Conservation (phyloP, 2,113 vertebrate species). For the Crotalus viridis region DNA sequence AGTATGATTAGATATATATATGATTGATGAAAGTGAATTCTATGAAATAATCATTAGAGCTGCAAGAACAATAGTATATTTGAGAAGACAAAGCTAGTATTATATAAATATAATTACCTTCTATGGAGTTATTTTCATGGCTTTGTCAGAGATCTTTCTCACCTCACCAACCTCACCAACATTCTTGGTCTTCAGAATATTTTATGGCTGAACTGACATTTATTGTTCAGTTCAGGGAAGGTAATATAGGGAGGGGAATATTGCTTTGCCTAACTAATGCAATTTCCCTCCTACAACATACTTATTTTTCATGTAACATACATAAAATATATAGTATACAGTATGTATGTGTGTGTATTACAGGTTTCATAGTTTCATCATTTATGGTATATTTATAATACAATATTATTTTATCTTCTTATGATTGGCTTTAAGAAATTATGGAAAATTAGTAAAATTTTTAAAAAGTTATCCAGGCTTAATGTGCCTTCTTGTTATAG, state of each 20-base stretch:
- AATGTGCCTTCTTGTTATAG: neutral
- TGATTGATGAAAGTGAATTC: neutral
- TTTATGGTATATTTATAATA: neutral
- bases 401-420: neutral
- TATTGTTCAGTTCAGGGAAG: neutral
- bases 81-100: neutral
- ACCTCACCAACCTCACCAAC: neutral
- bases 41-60: neutral
- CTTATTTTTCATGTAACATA: neutral
- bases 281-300: neutral
- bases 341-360: neutral
- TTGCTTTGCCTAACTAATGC: neutral
- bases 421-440: neutral
- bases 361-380: neutral
- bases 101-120: neutral
- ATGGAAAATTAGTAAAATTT: neutral
- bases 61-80: neutral
- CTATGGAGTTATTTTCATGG: neutral
- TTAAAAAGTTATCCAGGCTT: neutral
- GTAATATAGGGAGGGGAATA: neutral
- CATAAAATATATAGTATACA: neutral
- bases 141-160: neutral
- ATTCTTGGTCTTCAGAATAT: neutral
- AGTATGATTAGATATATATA: neutral
- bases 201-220: neutral